Conservation (phyloP, 2,113 vertebrate species). For the Chloropsis cyanopogon region DNA sequence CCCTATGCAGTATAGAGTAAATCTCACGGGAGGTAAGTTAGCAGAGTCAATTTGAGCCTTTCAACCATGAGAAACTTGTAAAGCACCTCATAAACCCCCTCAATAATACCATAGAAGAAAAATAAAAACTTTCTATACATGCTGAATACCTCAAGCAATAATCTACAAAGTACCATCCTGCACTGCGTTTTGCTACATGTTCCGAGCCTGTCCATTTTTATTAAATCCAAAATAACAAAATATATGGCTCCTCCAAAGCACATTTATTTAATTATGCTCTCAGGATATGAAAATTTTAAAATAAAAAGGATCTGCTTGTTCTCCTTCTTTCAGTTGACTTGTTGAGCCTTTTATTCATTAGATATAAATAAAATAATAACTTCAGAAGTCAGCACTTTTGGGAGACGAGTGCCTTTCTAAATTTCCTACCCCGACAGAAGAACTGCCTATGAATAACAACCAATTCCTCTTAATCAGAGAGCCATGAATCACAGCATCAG, state of each 20-base stretch:
- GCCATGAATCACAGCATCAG: background rate
- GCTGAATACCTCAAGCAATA: background rate
- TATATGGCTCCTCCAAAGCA: background rate
- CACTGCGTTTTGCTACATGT: background rate
- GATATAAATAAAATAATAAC: background rate
- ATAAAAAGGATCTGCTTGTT: background rate
- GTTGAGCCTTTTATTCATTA: background rate
- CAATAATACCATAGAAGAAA: slow-evolving; percentile 34
- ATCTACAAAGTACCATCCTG: background rate
- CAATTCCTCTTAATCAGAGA: background rate
- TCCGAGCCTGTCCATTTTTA: background rate
- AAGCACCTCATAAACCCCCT: slow-evolving; percentile 62
- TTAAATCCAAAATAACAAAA: slow-evolving; percentile 3
- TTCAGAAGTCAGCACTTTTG: background rate
- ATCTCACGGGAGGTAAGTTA: slow-evolving; percentile 48
- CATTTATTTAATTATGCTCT: background rate
- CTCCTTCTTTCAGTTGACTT: background rate
- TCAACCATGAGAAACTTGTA: slow-evolving; percentile 49
- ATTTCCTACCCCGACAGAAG: background rate
- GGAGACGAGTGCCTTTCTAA: background rate
- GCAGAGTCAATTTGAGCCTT: slow-evolving; percentile 58
- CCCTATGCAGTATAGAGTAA: slow-evolving; percentile 44
- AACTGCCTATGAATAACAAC: background rate
- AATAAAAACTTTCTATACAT: background rate
- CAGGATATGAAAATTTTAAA: background rate